Conservation (phyloP, 2,797 vertebrate species). For the Megalops cyprinoides region DNA sequence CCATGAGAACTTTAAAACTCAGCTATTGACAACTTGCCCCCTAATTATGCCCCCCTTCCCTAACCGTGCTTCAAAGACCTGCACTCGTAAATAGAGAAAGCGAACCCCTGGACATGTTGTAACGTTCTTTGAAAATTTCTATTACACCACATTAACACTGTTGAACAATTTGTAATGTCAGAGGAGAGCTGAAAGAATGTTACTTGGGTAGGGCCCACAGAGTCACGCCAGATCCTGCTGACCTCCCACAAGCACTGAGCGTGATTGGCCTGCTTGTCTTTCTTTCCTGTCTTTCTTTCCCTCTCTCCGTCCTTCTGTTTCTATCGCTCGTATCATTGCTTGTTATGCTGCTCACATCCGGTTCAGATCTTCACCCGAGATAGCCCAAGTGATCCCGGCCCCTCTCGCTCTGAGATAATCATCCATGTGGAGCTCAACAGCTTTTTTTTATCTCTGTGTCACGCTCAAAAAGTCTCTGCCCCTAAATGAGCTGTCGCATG, state of each 20-base stretch:
- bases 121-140: not conserved
- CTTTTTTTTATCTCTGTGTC: constrained; percentile 1
- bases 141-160: not conserved
- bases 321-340: not conserved
- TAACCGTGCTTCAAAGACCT: not conserved
- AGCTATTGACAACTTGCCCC: no score
- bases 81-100: not conserved
- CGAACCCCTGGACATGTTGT: not conserved
- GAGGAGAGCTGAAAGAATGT: not conserved
- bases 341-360: not conserved
- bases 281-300: not conserved
- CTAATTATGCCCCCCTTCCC: not conserved
- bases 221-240: no score
- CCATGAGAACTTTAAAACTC: not conserved
- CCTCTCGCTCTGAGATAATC: not conserved
- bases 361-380: not conserved
- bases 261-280: not conserved
- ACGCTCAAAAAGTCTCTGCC: not conserved
- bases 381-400: not conserved
- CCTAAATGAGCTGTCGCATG: not conserved
- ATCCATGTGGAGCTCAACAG: not conserved
- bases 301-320: not conserved
- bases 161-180: not conserved
- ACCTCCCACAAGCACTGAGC: not conserved
- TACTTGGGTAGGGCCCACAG: not conserved